Conservation (phyloP, 2,797 vertebrate species). For the Aselliscus stoliczkanus region DNA sequence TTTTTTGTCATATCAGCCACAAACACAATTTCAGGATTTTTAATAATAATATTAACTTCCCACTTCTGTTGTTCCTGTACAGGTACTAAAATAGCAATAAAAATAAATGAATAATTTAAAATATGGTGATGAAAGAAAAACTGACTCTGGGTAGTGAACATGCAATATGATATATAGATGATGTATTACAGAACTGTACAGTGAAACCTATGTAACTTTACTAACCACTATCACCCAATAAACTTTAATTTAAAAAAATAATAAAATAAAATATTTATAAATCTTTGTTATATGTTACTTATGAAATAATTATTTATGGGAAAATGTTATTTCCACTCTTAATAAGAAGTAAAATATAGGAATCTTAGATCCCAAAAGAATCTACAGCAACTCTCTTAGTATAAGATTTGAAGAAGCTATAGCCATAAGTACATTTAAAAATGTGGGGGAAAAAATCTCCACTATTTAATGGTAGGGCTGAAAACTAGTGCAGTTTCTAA, state of each 20-base stretch:
- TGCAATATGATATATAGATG: no score
- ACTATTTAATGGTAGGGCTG: background rate
- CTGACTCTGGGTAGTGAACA: no score
- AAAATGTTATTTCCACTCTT: conserved; percentile 3
- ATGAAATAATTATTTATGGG: background rate
- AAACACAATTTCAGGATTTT: conserved; percentile 96
- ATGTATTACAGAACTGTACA: no score
- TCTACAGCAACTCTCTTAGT: background rate
- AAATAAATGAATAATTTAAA: conserved; percentile 46
- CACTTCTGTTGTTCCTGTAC: conserved; percentile 83
- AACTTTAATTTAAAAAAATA: conserved; percentile 3
- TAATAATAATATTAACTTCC: conserved; percentile 90
- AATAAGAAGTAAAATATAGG: background rate
- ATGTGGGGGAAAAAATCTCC: background rate
- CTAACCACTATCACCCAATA: no score
- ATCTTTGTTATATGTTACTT: background rate
- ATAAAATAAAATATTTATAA: conserved; percentile 16
- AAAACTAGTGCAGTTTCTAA: background rate
- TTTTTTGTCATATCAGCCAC: conserved; percentile 96
- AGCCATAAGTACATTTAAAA: background rate
- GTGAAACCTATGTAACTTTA: no score
- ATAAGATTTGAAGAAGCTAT: background rate
- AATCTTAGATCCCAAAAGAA: conserved; percentile 15
- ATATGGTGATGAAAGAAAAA: no score
- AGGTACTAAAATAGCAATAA: conserved; percentile 80